Evolutionary conservation across 2,797 vertebrate genomes (phyloP), one percentile per base, ranked within the genome.

Genomic region (Anguilla obscura): DNA sequence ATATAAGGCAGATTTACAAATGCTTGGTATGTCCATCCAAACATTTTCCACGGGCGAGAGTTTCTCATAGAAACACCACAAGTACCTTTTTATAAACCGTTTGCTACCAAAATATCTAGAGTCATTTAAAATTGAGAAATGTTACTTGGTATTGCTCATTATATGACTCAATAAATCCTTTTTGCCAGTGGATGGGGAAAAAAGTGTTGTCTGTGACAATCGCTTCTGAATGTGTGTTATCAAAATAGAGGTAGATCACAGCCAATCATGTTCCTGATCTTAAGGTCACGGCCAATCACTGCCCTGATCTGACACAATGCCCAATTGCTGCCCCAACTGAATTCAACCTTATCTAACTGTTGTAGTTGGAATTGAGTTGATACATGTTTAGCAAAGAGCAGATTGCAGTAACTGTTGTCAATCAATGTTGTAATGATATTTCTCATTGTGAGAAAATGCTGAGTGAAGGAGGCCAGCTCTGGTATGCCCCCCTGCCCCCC

Each of bases 1-100:
- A 48, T 21, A 80, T 80, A 80, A 48, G 76, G 76, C 36, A 80
- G 16, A 79, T 79, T 79, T 45, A 79, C 36, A 79, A 79, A 71
- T 24, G 21, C 16, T 8, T 80, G 40, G 40, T 8, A 80, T 50
- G 21, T 80, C 76, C 40, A 80, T 21, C 76, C 18, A 48, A 80
- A 80, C 45, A 50, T 80, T 80, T 79, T 80, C 40, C 36, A 6
- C 9, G 40, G 76, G 76, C 48, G 76, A 36, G 12, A 24, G 45
- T 80, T 80, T 80, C 76, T 80, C 45, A 50, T 18, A 50, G 76
- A 80, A 50, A 45, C 21, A 80, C 36, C 14, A 45, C 18, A 45
- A 79, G 30, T 80, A 10, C 6, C 40, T 80, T 80, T 80, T 76
- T 33, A 76, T 76, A 76, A 80, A 80, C 40, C 18, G 9, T n/a